Base-by-base conservation (phyloP, 2,888 invertebrate species). In the Cephus pulcher region DNA sequence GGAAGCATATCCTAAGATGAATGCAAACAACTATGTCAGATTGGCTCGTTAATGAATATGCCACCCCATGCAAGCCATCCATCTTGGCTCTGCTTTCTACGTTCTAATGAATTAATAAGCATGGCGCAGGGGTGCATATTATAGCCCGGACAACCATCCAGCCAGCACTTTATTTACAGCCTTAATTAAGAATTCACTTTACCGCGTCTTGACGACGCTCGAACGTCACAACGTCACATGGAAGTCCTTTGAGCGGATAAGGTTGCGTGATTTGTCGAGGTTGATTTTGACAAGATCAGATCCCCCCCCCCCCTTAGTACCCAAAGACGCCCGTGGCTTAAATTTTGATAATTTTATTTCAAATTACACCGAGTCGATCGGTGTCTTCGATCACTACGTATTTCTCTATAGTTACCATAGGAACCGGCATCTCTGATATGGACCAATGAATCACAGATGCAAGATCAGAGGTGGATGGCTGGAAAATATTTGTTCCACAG, bases 11-110 rank as follows among this genome's bases (percentile, higher is more conserved):
- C 40, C 40, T 40, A 56, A 56, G 56, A 71, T 30, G 71, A 71
- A 23, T 71, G 33, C 71, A 71, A 71, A 71, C 71, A 71, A 34
- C 71, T 71, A 33, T 71, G 32, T 71, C 71, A 33, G 71, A 71
- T 71, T 71, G 71, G 71, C 71, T 71, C 11, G 71, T 71, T 71
- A 71, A 71, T 71, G 71, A 71, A 71, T 34, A 34, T 34, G 71
- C n/a, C 71, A 23, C 33, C 71, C 71, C 71, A 23, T 71, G 71
- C 30, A 32, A 71, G 71, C 33, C 71, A 71, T 71, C 71, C 32
- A 71, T 71, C 71, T 71, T 34, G 71, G 34, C 71, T 71, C 33
- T 71, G 12, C 32, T 33, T 34, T 71, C 71, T 71, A 23, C 23
- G 15, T 71, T 71, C 33, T 34, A 33, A 71, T 34, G 71, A 33